Evolutionary conservation across 2,888 invertebrate species (phyloP).

Genomic region (Malthinus flaveolus): DNA sequence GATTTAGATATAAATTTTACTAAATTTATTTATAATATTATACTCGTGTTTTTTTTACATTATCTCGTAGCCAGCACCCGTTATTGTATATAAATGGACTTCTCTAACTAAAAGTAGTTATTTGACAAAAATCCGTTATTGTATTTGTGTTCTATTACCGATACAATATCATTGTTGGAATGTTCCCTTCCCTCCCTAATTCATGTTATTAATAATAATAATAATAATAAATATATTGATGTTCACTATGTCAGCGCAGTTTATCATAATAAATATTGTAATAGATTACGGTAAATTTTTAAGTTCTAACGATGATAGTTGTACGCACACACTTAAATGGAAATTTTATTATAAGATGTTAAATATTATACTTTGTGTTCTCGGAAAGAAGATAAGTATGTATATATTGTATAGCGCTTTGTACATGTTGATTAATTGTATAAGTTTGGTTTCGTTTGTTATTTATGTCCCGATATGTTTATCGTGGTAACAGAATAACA

Average conservation of each 20-base stretch:
- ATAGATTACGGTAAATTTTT: slow-evolving; percentile 10
- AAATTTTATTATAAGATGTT: slow-evolving; percentile 34
- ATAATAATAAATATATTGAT: slow-evolving; percentile 19
- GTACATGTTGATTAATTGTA: slow-evolving; percentile 59
- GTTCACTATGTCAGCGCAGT: slow-evolving; percentile 19
- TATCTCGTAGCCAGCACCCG: slow-evolving; percentile 6
- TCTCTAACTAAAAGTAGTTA: slow-evolving; percentile 19
- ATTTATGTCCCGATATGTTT: slow-evolving; percentile 43
- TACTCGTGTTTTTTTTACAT: slow-evolving; percentile 4
- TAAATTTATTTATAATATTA: slow-evolving; percentile 6
- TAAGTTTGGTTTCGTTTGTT: slow-evolving; percentile 47
- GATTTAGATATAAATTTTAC: slow-evolving; percentile 1
- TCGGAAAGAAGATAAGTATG: slow-evolving; percentile 40
- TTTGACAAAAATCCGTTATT: slow-evolving; percentile 10
- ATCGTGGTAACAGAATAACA: slow-evolving; percentile 44
- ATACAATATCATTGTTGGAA: slow-evolving; percentile 25
- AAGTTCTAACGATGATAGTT: slow-evolving; percentile 22
- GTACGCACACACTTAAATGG: slow-evolving; percentile 21
- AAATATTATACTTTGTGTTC: slow-evolving; percentile 38
- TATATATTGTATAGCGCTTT: slow-evolving; percentile 62
- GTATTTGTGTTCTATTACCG: slow-evolving; percentile 20
- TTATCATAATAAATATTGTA: slow-evolving; percentile 16
- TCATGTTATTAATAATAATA: slow-evolving; percentile 14
- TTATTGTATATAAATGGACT: slow-evolving; percentile 22
- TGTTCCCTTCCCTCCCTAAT: slow-evolving; percentile 11